Evolutionary conservation across 2,113 vertebrate genomes (phyloP).

Genomic region (Burhinus oedicnemus): DNA sequence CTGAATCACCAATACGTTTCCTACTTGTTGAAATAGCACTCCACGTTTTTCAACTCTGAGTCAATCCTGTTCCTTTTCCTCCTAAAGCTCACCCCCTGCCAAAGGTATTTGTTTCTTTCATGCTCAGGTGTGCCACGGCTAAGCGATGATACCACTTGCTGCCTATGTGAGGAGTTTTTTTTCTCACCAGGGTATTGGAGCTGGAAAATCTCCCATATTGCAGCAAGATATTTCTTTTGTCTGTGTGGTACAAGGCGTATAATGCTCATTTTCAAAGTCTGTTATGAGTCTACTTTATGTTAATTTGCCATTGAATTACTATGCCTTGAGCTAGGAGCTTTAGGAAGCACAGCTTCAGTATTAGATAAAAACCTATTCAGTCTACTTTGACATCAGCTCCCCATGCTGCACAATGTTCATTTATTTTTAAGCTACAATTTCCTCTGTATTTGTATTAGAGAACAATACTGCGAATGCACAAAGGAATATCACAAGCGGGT

Average conservation of each 20-base stretch:
- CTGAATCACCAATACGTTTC: neutral
- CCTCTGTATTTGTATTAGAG: neutral
- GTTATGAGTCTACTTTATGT: conserved; percentile 18
- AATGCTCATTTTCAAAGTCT: conserved; percentile 43
- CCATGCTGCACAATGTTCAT: conserved; percentile 9
- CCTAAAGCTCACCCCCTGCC: neutral
- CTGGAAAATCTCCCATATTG: neutral
- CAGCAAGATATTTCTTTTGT: neutral
- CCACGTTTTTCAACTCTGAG: neutral
- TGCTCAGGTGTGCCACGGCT: neutral
- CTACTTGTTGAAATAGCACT: neutral
- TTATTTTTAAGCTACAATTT: conserved; percentile 49
- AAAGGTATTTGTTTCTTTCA: neutral
- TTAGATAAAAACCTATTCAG: conserved; percentile 47
- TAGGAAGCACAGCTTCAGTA: neutral
- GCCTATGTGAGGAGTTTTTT: neutral
- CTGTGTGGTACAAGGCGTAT: neutral
- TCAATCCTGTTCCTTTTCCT: neutral
- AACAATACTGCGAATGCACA: neutral
- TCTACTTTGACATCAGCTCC: conserved; percentile 33
- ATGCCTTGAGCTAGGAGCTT: neutral
- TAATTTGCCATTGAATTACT: conserved; percentile 56
- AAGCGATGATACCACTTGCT: neutral
- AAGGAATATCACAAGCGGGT: neutral
- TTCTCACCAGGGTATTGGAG: neutral